Evolutionary conservation across 2,888 invertebrate species (phyloP).

Genomic region (Drosophila hamatofila): DNA sequence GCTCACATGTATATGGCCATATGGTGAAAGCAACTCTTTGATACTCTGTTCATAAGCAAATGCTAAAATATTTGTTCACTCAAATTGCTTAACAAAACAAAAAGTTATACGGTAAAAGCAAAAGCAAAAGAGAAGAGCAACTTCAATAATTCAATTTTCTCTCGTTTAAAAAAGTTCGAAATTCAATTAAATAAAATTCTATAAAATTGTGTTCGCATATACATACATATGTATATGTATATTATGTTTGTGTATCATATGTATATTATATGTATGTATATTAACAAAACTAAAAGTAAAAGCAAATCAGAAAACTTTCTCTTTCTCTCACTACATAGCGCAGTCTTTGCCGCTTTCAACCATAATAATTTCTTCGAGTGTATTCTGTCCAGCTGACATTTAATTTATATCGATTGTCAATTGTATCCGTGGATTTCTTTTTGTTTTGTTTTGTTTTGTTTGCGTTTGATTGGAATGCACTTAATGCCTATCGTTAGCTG

Average conservation of each 20-base stretch:
- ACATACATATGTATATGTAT: background rate
- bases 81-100: background rate
- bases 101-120: background rate
- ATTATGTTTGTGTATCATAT: too few relatives aligned
- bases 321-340: too few relatives aligned
- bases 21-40: background rate
- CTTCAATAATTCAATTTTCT: background rate
- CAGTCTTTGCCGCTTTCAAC: too few relatives aligned
- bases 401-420: slow-evolving; percentile 56
- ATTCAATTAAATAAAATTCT: background rate
- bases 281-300: background rate
- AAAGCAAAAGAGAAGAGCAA: background rate
- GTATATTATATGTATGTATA: background rate
- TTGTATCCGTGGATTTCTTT: slow-evolving; percentile 2
- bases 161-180: background rate
- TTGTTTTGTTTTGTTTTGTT: slow-evolving; percentile 8
- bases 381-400: background rate
- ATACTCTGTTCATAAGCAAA: background rate
- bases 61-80: background rate
- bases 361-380: background rate
- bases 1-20: background rate
- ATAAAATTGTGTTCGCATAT: background rate
- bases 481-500: slow-evolving; percentile 36
- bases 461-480: slow-evolving; percentile 59
- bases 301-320: background rate